Base-by-base conservation (phyloP, 2,797 vertebrate genomes). In the Enoplosus armatus region DNA sequence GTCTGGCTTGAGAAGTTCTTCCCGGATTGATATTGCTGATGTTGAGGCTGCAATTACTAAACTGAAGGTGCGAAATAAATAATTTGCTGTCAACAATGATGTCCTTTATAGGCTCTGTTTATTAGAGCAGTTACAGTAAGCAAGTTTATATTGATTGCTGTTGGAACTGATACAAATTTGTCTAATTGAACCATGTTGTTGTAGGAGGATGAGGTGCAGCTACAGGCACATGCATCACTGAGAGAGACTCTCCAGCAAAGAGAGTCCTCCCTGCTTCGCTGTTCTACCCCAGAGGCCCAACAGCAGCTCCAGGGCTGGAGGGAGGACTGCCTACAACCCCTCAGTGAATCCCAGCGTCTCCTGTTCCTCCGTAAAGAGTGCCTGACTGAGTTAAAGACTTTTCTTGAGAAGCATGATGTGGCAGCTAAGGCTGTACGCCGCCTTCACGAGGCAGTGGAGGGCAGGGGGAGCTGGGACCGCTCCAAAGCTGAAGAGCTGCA, bases 281-380 rank as follows among this genome's bases (percentile, higher is more conserved):
- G 93, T 75, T 96, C 96, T 61, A 88, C 87, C 31, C 88, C 89
- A 0, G 96, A 96, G 71, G 97, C 97, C 78, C 93, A 95, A 29
- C 95, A 95, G 68, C 85, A 89, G 43, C 94, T 99, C 41, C 95
- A 96, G 73, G 93, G 87, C 85, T 97, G 96, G 90, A 94, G 86
- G 4, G 96, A 96, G 74, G 97, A 98, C 88, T 97, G 96, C 84
- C 88, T 97, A 48, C 97, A 97, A 84, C 95, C 97, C 8, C 96
- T 97, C 3, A 91, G 86, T 75, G 97, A 99, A 87, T 96, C 96
- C 60, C 93, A 92, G 79, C 95, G 95, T 80, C 95, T 97, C 20
- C 91, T 95, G 43, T 89, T 86, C 56, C 93, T 96, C 68, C 95
- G 98, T 35, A 90, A 93, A 73, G 93, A 96, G 1, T 92, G 95